phyloP scores from a whole-genome alignment of 2,888 invertebrate species.

The Drosophila mulleri region DNA sequence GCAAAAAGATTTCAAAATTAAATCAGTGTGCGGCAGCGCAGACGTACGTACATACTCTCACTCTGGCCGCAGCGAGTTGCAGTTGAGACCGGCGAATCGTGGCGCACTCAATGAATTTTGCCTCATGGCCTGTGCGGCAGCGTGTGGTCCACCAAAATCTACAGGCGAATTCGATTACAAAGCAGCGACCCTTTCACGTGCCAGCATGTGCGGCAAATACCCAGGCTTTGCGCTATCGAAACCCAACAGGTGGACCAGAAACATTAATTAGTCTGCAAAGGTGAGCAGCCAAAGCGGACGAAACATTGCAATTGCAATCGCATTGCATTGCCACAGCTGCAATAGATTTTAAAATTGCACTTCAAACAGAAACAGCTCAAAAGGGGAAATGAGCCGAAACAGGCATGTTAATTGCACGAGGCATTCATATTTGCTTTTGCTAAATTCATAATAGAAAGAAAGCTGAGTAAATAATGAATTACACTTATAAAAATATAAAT shows the following conservation, averaged over 20 bases:
- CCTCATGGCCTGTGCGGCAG: not conserved
- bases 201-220: not conserved
- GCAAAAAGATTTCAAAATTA: slow-evolving; percentile 73
- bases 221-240: not conserved
- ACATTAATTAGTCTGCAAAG: slow-evolving; percentile 12
- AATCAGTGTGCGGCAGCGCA: slow-evolving; percentile 57
- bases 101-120: slow-evolving; percentile 16
- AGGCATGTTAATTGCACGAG: too few relatives aligned
- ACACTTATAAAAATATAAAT: not conserved
- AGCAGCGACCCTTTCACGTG: slow-evolving; percentile 31
- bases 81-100: slow-evolving; percentile 36
- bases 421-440: too few relatives aligned
- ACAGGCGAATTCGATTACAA: slow-evolving; percentile 64
- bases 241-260: slow-evolving; percentile 9
- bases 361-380: not conserved
- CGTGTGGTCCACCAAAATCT: slow-evolving; percentile 49
- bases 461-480: not conserved
- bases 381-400: not conserved
- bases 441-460: too few relatives aligned
- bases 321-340: too few relatives aligned
- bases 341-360: not conserved
- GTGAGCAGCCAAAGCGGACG: not conserved
- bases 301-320: not conserved
- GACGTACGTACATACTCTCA: slow-evolving; percentile 6
- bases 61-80: slow-evolving; percentile 17